Conservation (phyloP, 2,113 vertebrate genomes). For the Melanostigma gelatinosum region DNA sequence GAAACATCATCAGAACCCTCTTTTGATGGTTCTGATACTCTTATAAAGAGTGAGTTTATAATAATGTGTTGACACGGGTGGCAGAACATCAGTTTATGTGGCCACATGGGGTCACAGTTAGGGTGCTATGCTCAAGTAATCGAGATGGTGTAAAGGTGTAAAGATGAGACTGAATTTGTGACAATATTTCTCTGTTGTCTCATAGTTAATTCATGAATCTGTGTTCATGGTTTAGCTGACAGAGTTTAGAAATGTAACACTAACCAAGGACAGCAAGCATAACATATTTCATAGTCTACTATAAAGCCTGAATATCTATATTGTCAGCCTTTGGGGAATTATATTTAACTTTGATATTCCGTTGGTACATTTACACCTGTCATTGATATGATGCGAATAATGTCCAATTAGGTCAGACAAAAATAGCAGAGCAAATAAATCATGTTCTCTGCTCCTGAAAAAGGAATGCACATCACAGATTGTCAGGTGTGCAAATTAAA, state of each 20-base stretch:
- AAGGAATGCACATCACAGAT: conserved; percentile 65
- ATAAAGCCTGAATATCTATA: conserved; percentile 29
- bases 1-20: conserved; percentile 30
- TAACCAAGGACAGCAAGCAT: conserved; percentile 42
- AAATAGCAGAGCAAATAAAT: conserved; percentile 80
- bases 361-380: conserved; percentile 58
- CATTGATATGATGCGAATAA: conserved; percentile 70
- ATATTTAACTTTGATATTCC: conserved; percentile 56
- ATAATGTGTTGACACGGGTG: conserved; percentile 56
- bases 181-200: conserved; percentile 12
- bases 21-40: too few relatives aligned
- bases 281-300: conserved; percentile 21
- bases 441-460: conserved; percentile 66
- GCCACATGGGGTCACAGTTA: conserved; percentile 18
- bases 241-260: conserved; percentile 45
- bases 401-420: conserved; percentile 81
- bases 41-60: conserved; percentile 20
- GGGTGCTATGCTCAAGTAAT: conserved; percentile 33
- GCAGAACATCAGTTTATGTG: conserved; percentile 48
- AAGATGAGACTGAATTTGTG: conserved; percentile 19
- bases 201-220: conserved; percentile 46
- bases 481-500: conserved; percentile 77
- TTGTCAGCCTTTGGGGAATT: conserved; percentile 45
- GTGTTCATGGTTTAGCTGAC: conserved; percentile 35
- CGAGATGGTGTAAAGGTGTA: conserved; percentile 18